Base-by-base conservation (phyloP, 2,888 invertebrate species). In the Pegoplata infirma region DNA sequence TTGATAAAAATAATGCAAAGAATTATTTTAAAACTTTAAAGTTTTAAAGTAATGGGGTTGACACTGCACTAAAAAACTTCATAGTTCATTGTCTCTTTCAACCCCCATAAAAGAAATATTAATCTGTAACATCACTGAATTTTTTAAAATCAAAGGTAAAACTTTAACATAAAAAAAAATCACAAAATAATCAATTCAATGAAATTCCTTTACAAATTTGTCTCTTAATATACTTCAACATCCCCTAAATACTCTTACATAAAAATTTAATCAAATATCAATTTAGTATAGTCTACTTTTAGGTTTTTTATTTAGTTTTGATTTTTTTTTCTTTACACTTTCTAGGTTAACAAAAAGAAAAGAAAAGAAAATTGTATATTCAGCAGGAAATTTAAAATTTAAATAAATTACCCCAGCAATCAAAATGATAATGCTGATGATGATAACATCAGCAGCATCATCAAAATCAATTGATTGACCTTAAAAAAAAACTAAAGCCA, bases 381-480 rank as follows among this genome's bases (percentile, higher is more conserved):
- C 73, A 66, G 69, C 64, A 78, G 74, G 64, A 74, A 64, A 66
- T 78, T 69, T 66, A 53, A 69, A 66, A 69, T 69, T 68, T 49
- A 59, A 59, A 69, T 55, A 78, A 69, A 78, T 74, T 66, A 66
- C 69, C 49, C 59, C 17, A 59, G 53, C 64, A 55, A 77, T 77
- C 63, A 64, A 53, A 53, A 74, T n/a, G 32, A 46, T 58, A 55
- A 64, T 46, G 16, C 47, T 36, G 23, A 64, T 40, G 63, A 76
- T 49, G 49, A 28, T 10, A 14, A 44, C 28, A 17, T 28, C 12
- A 59, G 44, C 14, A 21, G 53, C 68, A 59, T 73, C 73, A 78
- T 78, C 51, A 74, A 58, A 67, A 77, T 78, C 68, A 68, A 74
- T 78, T 73, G 64, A 59, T 64, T 68, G 73, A 77, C 73, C 78